Conservation (phyloP, 2,888 invertebrate species). For the Drosophila phalerata region DNA sequence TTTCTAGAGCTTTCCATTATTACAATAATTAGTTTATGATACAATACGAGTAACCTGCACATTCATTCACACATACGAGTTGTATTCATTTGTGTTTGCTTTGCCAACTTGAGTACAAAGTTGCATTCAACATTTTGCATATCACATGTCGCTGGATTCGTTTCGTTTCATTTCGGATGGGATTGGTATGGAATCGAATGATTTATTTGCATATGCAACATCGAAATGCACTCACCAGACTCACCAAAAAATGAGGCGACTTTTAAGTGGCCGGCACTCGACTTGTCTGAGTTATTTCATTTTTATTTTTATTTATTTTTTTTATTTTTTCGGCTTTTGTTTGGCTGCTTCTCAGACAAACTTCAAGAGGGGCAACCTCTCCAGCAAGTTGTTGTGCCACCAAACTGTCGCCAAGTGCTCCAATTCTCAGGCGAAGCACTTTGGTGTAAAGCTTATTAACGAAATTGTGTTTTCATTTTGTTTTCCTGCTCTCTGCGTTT, state of each 20-base stretch:
- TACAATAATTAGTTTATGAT: neutral
- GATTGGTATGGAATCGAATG: slow-evolving; percentile 46
- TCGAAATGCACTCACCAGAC: slow-evolving; percentile 75
- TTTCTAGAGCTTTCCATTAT: neutral
- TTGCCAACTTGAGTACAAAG: slow-evolving; percentile 20
- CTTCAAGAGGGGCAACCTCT: neutral
- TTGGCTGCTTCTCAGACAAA: slow-evolving; percentile 17
- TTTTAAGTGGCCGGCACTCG: slow-evolving; percentile 73
- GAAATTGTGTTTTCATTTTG: slow-evolving; percentile 57
- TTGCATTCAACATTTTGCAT: slow-evolving; percentile 36
- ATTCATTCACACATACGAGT: slow-evolving; percentile 14
- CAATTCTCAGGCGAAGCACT: slow-evolving; percentile 52
- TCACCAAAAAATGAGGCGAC: slow-evolving; percentile 54
- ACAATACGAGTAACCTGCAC: neutral
- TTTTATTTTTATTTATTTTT: slow-evolving; percentile 11
- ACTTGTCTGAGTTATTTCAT: slow-evolving; percentile 35
- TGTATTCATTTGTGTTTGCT: neutral
- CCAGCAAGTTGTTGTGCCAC: neutral
- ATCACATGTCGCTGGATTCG: slow-evolving; percentile 19
- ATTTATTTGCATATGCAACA: slow-evolving; percentile 80
- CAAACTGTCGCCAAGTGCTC: slow-evolving; percentile 77
- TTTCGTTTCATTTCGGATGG: slow-evolving; percentile 20
- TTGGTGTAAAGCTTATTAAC: slow-evolving; percentile 74
- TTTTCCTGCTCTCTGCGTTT: slow-evolving; percentile 13
- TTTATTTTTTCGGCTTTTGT: slow-evolving; percentile 22